Base-by-base conservation (phyloP, 1,140 invertebrate species). In the Mactra quadrangularis region DNA sequence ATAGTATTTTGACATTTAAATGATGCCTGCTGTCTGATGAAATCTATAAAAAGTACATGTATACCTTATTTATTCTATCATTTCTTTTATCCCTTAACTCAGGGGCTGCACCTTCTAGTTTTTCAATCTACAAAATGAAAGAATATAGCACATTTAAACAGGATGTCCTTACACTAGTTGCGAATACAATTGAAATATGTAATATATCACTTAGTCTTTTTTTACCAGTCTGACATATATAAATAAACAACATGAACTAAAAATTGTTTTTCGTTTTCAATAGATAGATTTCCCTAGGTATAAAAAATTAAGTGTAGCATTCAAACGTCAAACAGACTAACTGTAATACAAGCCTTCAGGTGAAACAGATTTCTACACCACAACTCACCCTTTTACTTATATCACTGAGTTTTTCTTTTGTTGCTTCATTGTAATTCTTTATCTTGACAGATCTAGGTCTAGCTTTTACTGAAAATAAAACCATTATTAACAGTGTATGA, bases 11-110 rank as follows among this genome's bases (percentile, higher is more conserved):
- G n/a, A n/a, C n/a, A n/a, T n/a, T n/a, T n/a, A n/a, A n/a, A n/a
- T n/a, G n/a, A n/a, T n/a, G n/a, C n/a, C n/a, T n/a, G n/a, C n/a
- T n/a, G n/a, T n/a, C n/a, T n/a, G n/a, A n/a, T n/a, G n/a, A n/a
- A n/a, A n/a, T n/a, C n/a, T n/a, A n/a, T n/a, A n/a, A n/a, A n/a
- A n/a, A n/a, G n/a, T n/a, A n/a, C n/a, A n/a, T n/a, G 38, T 15
- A 45, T 78, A 84, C 85, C n/a, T 35, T 68, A 35, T 82, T 70
- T n/a, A 86, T 84, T 78, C 77, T 86, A 11, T 76, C 82, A 75
- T 70, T 55, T 33, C 85, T 82, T 57, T 35, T 85, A 7, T 85
- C 53, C 22, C 82, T 82, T 7, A 87, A 78, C 35, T 82, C 78
- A 47, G 85, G 85, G 19, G 62, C 47, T 22, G 59, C 74, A 38